These are phyloP conservation scores for Urosaurus nigricauda DNA, from an alignment of 2,797 vertebrate species.

Conservation along the genomic window DNA sequence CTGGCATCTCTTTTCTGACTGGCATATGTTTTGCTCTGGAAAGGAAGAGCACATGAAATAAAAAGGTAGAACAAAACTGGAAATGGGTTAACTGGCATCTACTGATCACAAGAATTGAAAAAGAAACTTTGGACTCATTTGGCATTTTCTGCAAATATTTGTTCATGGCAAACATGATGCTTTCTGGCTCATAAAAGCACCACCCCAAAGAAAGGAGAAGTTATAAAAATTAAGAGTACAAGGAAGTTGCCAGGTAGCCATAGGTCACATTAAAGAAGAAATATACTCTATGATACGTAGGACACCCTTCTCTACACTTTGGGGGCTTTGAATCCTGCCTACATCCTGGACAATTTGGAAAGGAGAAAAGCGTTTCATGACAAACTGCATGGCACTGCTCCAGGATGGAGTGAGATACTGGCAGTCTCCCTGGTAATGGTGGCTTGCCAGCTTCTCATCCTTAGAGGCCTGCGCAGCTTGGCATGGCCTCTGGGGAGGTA, in stretches of 20 bases:
- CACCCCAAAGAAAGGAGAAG: not conserved
- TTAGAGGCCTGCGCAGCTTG: too few species aligned
- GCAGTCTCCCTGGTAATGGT: too few species aligned
- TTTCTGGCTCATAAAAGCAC: not conserved
- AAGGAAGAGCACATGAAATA: not conserved
- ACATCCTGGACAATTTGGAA: not conserved
- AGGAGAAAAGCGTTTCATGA: too few species aligned
- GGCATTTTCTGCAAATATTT: slow-evolving; percentile 18
- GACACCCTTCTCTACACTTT: not conserved
- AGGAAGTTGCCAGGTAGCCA: not conserved
- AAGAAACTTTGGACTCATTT: slow-evolving; percentile 26
- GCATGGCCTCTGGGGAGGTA: too few species aligned
- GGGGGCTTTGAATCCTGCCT: not conserved
- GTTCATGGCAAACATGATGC: not conserved
- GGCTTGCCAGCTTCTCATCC: too few species aligned
- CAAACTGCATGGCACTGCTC: too few species aligned
- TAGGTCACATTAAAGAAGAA: not conserved
- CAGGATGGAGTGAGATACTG: too few species aligned
- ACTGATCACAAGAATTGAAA: not conserved
- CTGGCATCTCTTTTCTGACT: not conserved
- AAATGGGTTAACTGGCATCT: not conserved
- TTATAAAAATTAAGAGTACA: not conserved
- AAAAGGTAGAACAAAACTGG: not conserved
- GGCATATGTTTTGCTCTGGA: not conserved
- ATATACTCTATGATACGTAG: not conserved